These are phyloP conservation scores for Leucozona laternaria DNA, from an alignment of 2,888 invertebrate species.

Conservation along the genomic window DNA sequence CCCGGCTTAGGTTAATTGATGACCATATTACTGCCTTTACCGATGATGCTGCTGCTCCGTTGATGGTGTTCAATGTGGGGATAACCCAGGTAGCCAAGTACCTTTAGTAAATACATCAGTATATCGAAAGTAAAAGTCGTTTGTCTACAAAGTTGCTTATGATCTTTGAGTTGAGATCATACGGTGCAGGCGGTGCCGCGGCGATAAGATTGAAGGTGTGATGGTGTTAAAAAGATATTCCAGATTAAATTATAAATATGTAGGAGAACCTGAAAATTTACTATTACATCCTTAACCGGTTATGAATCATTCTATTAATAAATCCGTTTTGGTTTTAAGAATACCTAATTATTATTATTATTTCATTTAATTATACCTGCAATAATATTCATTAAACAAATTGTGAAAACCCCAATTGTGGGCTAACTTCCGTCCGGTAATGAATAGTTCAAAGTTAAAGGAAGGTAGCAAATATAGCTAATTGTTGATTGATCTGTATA, in stretches of 20 bases:
- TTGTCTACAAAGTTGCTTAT: not conserved
- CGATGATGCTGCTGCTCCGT: not conserved
- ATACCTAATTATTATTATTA: not conserved
- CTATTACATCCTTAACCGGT: slow-evolving; percentile 46
- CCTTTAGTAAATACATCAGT: not conserved
- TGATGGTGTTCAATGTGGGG: not conserved
- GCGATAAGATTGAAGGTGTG: slow-evolving; percentile 9
- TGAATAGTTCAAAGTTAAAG: not conserved
- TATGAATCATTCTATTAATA: slow-evolving; percentile 49
- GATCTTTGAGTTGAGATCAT: slow-evolving; percentile 19
- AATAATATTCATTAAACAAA: slow-evolving; percentile 10
- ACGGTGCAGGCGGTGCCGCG: not conserved
- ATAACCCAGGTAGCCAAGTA: slow-evolving; percentile 13
- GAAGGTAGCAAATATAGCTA: not conserved
- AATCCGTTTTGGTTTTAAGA: slow-evolving; percentile 36
- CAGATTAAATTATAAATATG: slow-evolving; percentile 21
- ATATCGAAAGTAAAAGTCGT: slow-evolving; percentile 50
- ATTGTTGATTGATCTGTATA: slow-evolving; percentile 4
- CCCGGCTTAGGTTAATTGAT: slow-evolving; percentile 23
- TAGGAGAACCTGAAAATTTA: not conserved
- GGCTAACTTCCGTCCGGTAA: slow-evolving; percentile 9
- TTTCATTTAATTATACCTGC: not conserved
- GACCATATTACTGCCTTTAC: not conserved
- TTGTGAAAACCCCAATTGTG: slow-evolving; percentile 10
- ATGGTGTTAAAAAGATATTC: slow-evolving; percentile 38